These are phyloP conservation scores for Tragelaphus eurycerus DNA, from an alignment of 2,797 vertebrate species.

Conservation along the genomic window DNA sequence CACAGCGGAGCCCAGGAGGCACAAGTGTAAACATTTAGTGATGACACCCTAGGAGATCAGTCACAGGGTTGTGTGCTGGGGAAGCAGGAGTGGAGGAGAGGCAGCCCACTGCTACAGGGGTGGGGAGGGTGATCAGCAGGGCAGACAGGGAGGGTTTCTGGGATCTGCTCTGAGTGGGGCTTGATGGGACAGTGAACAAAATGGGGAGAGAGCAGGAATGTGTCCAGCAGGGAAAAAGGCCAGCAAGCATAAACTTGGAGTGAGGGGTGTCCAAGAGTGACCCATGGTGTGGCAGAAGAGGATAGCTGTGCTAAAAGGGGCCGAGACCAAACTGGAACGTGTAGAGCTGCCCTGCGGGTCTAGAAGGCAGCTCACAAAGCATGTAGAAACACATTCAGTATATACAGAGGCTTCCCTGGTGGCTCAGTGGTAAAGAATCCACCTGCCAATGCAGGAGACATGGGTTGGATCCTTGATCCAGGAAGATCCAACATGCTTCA, in stretches of 20 bases:
- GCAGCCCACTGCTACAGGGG: not conserved
- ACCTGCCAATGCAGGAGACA: not conserved
- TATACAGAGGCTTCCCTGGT: not conserved
- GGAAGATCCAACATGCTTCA: not conserved
- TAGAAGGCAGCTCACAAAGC: not conserved
- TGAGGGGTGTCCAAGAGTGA: too few species aligned
- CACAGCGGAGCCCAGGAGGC: not conserved
- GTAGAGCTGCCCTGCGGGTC: not conserved
- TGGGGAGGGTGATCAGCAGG: not conserved
- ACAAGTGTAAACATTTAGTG: not conserved
- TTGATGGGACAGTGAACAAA: not conserved
- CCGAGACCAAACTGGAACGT: not conserved
- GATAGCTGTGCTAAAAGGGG: not conserved
- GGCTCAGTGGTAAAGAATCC: not conserved
- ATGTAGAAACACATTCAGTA: not conserved
- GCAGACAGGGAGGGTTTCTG: not conserved
- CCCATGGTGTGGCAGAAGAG: not conserved
- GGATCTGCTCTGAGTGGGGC: not conserved
- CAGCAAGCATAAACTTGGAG: fast-evolving
- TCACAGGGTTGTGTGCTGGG: not conserved
- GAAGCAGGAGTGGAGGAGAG: not conserved
- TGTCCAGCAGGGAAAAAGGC: not conserved
- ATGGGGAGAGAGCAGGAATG: not conserved
- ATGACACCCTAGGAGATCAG: not conserved
- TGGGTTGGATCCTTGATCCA: not conserved